Conservation (phyloP, 2,113 vertebrate genomes). For the Sebastes fasciatus region DNA sequence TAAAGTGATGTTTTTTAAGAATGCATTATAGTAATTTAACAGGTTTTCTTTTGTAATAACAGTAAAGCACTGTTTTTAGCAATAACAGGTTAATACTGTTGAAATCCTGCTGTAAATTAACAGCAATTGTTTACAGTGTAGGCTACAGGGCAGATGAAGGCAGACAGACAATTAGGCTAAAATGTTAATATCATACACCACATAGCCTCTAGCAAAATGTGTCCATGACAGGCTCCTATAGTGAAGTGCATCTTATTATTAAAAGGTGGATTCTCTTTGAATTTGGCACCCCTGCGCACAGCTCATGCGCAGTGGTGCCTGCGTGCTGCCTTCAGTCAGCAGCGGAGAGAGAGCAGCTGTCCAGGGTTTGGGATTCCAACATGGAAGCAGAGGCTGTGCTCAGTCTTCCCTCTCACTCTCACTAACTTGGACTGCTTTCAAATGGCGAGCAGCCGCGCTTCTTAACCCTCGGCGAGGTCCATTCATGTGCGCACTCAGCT, state of each 20-base stretch:
- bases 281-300: conserved; percentile 90
- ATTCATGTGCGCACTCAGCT: conserved; percentile 86
- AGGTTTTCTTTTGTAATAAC: no score
- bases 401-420: conserved; percentile 92
- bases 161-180: conserved; percentile 25
- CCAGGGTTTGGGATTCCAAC: conserved; percentile 99
- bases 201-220: background rate
- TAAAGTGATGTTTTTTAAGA: no score
- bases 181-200: conserved; percentile 14
- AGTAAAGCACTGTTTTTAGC: no score
- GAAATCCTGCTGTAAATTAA: no score
- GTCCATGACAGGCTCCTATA: conserved; percentile 21
- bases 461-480: conserved; percentile 83
- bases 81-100: no score
- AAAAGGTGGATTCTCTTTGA: conserved; percentile 87
- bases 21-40: no score
- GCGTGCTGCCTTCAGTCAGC: conserved; percentile 90
- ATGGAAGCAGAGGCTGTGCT: conserved; percentile 97
- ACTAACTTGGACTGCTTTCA: conserved; percentile 98
- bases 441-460: conserved; percentile 90
- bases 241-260: conserved; percentile 50
- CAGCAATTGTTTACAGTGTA: no score
- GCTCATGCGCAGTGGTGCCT: conserved; percentile 92
- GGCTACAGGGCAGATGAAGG: background rate
- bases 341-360: conserved; percentile 90